phyloP scores from a whole-genome alignment of 2,888 invertebrate species.

The Drosophila setosimentum region DNA sequence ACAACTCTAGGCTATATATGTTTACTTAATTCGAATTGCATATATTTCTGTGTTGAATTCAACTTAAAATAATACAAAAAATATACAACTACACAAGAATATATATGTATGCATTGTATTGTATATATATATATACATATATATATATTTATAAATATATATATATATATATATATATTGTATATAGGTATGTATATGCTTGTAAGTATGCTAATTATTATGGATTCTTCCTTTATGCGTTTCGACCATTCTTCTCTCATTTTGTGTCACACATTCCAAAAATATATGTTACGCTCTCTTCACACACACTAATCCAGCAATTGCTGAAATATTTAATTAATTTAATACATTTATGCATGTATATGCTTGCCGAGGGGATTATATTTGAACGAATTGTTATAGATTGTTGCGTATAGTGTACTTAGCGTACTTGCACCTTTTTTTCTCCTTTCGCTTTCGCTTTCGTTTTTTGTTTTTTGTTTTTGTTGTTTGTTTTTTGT shows the following conservation, averaged over 20 bases:
- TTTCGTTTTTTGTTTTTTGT: background rate
- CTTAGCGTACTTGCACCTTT: conserved; percentile 30
- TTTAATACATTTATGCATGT: conserved; percentile 13
- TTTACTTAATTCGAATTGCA: conserved; percentile 59
- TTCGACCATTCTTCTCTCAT: conserved; percentile 3
- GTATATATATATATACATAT: background rate
- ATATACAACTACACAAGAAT: conserved; percentile 55
- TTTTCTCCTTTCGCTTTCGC: background rate
- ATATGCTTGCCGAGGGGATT: conserved; percentile 29
- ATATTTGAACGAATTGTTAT: conserved; percentile 49
- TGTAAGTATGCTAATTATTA: conserved; percentile 33
- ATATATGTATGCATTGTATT: conserved; percentile 23
- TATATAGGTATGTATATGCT: conserved; percentile 35
- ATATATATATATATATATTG: conserved; percentile 12
- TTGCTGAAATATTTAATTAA: conserved; percentile 16
- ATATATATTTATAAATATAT: conserved; percentile 7
- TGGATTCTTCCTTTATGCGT: conserved; percentile 28
- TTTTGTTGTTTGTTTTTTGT: background rate
- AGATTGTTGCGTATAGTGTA: conserved; percentile 53
- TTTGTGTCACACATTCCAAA: conserved; percentile 33
- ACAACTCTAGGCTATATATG: conserved; percentile 61
- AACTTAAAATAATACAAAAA: conserved; percentile 56
- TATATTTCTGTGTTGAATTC: conserved; percentile 32
- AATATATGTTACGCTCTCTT: conserved; percentile 23
- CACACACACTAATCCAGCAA: conserved; percentile 17